These are phyloP conservation scores for Cantharis rufa DNA, from an alignment of 2,888 invertebrate species.

Conservation along the genomic window DNA sequence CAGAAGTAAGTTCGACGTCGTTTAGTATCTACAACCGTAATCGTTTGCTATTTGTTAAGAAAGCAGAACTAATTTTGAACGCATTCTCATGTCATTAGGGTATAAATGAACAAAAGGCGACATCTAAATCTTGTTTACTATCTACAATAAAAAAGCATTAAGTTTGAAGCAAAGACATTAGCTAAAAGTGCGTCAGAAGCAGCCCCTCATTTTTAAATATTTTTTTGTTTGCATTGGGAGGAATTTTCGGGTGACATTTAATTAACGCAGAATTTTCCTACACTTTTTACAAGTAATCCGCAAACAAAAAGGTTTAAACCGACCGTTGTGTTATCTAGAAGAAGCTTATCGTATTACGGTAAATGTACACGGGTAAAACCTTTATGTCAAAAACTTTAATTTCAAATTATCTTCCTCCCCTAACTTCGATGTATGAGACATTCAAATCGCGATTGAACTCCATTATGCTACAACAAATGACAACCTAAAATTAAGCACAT, in stretches of 20 bases:
- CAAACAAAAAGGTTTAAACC: constrained; percentile 15
- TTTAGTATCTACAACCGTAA: background rate
- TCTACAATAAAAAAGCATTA: constrained; percentile 4
- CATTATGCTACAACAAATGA: background rate
- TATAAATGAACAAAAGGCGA: constrained; percentile 2
- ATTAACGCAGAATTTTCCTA: constrained; percentile 2
- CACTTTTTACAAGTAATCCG: constrained; percentile 15
- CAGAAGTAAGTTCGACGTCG: constrained; percentile 2
- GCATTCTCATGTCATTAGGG: constrained; percentile 1
- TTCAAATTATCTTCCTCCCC: constrained; percentile 7
- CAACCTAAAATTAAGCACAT: background rate
- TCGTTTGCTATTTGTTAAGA: constrained; percentile 4
- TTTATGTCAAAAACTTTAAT: constrained; percentile 18
- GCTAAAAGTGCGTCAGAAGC: constrained; percentile 2
- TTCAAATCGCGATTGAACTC: background rate
- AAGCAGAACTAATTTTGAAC: constrained; percentile 1
- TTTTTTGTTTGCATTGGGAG: background rate
- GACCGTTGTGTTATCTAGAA: constrained; percentile 14
- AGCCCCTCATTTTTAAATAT: constrained; percentile 1
- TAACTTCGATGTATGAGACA: constrained; percentile 4
- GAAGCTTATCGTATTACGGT: constrained; percentile 19
- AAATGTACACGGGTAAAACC: constrained; percentile 17
- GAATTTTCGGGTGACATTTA: constrained; percentile 15
- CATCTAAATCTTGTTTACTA: constrained; percentile 4
- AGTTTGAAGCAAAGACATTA: constrained; percentile 3